Base-by-base conservation (phyloP, 1,140 invertebrate species). In the Melitaea cinxia region DNA sequence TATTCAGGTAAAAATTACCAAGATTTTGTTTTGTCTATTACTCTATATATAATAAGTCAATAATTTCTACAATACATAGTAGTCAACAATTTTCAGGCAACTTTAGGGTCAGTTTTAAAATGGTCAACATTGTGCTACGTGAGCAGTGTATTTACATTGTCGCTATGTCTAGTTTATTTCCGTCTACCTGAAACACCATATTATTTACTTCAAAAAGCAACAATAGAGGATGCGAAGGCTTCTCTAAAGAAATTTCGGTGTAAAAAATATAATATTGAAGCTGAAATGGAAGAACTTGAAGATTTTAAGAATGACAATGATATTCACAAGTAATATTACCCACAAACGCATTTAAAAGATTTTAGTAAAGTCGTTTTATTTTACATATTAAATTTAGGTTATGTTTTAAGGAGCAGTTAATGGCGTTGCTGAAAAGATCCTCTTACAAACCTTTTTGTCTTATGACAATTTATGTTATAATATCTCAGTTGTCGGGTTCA, bases 141-240 rank as follows among this genome's bases (percentile, higher is more conserved):
- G 3, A 59, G 62, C 37, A 59, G 45, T 15, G n/a, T 23, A 0
- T 83, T 63, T 57, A 57, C 74, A 4, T 1, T 78, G 1, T 3
- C 55, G 0, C 33, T 80, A 5, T 72, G 80, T 5, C 5, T 73
- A 4, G 12, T 59, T 1, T 75, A 78, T 56, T 65, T 55, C 6
- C 65, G 75, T 15, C 62, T 87, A 0, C 77, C 79, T 10, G 84
- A 87, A 54, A 77, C 80, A 3, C 84, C 84, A n/a, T 85, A 85
- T 58, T 87, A 58, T 37, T 56, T 79, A 10, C 64, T 87, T 0
- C 59, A 77, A 55, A 75, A 68, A 49, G 63, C 63, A 1, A 68
- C 58, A 5, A 30, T 50, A 4, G 68, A 68, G 12, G 65, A 75
- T 1, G 75, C 80, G 1, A 61, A 57, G 23, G 50, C 15, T 1